Evolutionary conservation across 2,888 invertebrate species (phyloP).

Genomic region (Polyommatus icarus): DNA sequence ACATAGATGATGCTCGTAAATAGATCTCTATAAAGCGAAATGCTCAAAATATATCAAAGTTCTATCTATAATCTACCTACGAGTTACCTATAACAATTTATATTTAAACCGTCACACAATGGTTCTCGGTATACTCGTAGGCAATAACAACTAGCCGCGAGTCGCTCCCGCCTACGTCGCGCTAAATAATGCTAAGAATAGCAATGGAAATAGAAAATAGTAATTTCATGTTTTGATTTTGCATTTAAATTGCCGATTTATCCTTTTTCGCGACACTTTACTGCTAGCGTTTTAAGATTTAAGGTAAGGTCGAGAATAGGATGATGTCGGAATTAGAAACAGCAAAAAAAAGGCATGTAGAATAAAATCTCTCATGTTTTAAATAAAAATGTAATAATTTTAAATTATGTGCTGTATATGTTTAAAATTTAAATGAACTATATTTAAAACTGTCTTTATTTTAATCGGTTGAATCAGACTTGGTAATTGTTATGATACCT

Average conservation of each 20-base stretch:
- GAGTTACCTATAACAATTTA: background rate
- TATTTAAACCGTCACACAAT: background rate
- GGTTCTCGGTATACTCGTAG: background rate
- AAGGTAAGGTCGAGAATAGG: background rate
- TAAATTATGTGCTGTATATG: no score
- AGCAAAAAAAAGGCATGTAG: no score
- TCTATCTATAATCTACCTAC: background rate
- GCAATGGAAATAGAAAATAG: background rate
- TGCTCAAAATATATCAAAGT: background rate
- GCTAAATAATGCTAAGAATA: background rate
- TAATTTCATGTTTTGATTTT: background rate
- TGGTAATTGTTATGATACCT: background rate
- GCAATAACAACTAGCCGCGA: background rate
- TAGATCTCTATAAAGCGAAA: background rate
- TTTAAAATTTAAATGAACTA: background rate
- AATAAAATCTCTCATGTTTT: no score
- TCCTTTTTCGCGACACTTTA: background rate
- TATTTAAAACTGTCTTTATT: background rate
- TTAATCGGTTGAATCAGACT: background rate
- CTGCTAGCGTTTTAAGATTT: background rate
- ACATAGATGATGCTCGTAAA: background rate
- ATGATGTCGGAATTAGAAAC: no score
- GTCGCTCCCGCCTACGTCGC: background rate
- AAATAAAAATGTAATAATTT: no score
- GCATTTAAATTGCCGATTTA: background rate